A percentile compares a stretch with the other conserved stretches of the same genome.
Conservation (phyloP, 2,113 vertebrate genomes). For the Microcebus ravelobensis region DNA sequence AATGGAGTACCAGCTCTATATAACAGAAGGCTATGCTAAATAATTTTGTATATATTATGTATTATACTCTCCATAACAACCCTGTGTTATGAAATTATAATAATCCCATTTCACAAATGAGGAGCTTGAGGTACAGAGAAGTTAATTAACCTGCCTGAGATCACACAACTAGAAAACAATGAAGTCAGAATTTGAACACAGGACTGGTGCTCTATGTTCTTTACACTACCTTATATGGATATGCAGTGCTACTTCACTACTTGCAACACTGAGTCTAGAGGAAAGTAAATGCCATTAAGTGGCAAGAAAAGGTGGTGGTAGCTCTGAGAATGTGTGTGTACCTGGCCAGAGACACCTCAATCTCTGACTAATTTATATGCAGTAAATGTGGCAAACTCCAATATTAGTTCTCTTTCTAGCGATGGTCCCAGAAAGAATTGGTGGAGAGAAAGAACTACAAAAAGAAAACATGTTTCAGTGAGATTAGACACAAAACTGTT, state of each 20-base stretch:
- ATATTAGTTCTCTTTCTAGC: background rate
- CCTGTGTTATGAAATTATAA: background rate
- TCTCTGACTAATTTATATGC: background rate
- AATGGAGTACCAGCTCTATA: background rate
- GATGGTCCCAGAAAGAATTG: conserved; percentile 12
- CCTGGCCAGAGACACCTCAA: background rate
- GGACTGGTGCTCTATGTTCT: background rate
- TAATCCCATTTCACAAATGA: background rate
- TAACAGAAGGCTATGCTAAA: background rate
- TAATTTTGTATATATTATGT: background rate
- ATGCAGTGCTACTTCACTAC: too few relatives aligned
- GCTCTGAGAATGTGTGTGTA: background rate
- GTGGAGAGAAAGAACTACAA: background rate
- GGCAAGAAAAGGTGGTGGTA: background rate
- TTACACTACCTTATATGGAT: background rate
- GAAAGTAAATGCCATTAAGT: background rate
- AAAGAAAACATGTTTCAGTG: conserved; percentile 28
- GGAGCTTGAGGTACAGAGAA: background rate
- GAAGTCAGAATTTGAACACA: background rate
- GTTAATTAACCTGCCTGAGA: background rate
- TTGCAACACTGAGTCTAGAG: background rate
- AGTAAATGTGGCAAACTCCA: background rate
- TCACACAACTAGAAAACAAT: background rate
- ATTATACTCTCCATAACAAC: background rate
- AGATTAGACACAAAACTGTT: conserved; percentile 42